Evolutionary conservation across 1,140 invertebrate species (phyloP), one percentile per base, ranked within the genome.

Genomic region (Cyphomyrmex costatus): DNA sequence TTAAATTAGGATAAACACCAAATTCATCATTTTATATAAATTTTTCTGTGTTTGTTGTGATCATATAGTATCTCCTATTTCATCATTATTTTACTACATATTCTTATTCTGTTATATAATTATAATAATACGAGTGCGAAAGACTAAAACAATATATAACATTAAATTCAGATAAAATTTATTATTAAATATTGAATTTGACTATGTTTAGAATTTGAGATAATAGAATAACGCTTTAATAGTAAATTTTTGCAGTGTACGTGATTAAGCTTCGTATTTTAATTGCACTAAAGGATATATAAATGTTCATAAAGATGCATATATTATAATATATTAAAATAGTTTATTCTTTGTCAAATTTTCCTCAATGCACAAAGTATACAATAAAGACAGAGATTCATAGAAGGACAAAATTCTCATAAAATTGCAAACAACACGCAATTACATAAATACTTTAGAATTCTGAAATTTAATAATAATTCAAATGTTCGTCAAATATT

Each of bases 141-240:
- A 83, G 46, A 83, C 56, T 74, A 82, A 61, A 71, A 82, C 19
- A 46, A 30, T 33, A 33, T 46, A 60, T n/a, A 65, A 70, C 19
- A 53, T 56, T 80, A 56, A 49, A 33, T 33, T n/a, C 6, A 60
- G 19, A 33, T 61, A 60, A 73, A 60, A 49, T 10, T 73, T 83
- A 83, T 56, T 42, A 56, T 61, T 61, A 83, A 19, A 61, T n/a
- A 16, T 77, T 36, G 4, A 36, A 74, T 74, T 74, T 42, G 6
- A 58, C 21, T 82, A 33, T 21, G 2, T 82, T 73, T 60, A 82
- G n/a, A 73, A 58, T n/a, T 16, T 36, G 6, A 58, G 2, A 14
- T 36, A 16, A n/a, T 0, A 74, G 14, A 61, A 16, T 61, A 14
- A 24, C 33, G 68, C 68, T 83, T 83, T 73, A 14, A 12, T 60